Conservation (phyloP, 2,888 invertebrate species). For the Harpalus rubripes region DNA sequence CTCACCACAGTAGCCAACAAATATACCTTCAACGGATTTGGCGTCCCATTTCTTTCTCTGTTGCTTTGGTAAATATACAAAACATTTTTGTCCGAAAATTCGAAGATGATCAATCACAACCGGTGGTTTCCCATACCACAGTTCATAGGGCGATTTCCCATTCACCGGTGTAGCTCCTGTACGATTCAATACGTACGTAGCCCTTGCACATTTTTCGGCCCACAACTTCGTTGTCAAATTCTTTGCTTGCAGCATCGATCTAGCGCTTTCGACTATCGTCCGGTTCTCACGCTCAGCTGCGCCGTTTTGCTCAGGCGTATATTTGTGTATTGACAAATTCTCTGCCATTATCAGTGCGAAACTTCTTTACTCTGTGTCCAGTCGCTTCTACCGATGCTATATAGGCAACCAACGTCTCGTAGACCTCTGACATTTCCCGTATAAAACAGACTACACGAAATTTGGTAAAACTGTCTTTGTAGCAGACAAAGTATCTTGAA, state of each 20-base stretch:
- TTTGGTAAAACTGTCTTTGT: constrained; percentile 71
- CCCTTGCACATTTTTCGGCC: neutral
- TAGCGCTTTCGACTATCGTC: constrained; percentile 1
- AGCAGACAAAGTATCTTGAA: constrained; percentile 70
- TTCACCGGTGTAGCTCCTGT: neutral
- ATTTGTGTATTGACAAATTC: constrained; percentile 38
- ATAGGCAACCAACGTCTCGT: no score
- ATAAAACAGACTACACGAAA: constrained; percentile 71
- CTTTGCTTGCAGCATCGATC: constrained; percentile 2
- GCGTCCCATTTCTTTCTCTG: constrained; percentile 71
- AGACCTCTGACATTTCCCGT: constrained; percentile 67
- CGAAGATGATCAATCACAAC: neutral
- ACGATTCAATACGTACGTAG: neutral
- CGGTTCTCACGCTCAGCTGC: no score
- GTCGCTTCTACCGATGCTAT: constrained; percentile 52
- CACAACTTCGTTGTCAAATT: neutral
- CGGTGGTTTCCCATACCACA: constrained; percentile 12
- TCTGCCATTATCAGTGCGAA: constrained; percentile 64
- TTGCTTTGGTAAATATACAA: constrained; percentile 65
- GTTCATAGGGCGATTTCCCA: no score
- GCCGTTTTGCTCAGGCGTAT: no score
- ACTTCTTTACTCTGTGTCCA: constrained; percentile 36
- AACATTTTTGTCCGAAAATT: constrained; percentile 68
- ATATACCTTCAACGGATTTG: constrained; percentile 71
- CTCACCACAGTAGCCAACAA: no score